Evolutionary conservation across 2,797 vertebrate species (phyloP).

Genomic region (Enteromius mattozi): DNA sequence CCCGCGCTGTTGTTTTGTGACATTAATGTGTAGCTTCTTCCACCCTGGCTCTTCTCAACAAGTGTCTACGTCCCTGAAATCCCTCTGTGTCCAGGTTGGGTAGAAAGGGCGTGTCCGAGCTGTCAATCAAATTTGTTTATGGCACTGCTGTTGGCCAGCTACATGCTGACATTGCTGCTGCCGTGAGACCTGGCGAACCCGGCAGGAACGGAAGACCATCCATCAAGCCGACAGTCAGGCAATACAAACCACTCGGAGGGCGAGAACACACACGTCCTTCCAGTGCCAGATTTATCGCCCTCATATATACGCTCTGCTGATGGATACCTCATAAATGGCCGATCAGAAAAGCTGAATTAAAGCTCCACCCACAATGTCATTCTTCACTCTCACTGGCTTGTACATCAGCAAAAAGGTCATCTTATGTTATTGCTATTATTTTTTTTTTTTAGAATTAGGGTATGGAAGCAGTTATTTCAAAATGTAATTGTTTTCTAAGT

Average conservation of each 20-base stretch:
- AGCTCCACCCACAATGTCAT: constrained; percentile 33
- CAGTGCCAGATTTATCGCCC: constrained; percentile 51
- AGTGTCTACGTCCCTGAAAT: constrained; percentile 21
- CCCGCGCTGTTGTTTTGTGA: constrained; percentile 18
- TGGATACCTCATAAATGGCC: constrained; percentile 44
- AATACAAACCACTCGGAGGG: constrained; percentile 46
- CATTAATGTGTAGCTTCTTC: background rate
- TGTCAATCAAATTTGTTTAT: constrained; percentile 55
- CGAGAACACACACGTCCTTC: constrained; percentile 49
- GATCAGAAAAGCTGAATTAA: constrained; percentile 37
- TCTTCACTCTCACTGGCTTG: constrained; percentile 13
- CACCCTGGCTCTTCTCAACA: constrained; percentile 6
- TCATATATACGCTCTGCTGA: constrained; percentile 39
- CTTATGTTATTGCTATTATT: background rate
- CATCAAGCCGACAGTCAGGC: constrained; percentile 54
- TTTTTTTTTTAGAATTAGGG: background rate
- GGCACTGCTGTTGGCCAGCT: constrained; percentile 45
- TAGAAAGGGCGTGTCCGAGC: constrained; percentile 40
- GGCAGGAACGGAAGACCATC: constrained; percentile 37
- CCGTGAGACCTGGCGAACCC: constrained; percentile 38
- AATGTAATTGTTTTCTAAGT: constrained; percentile 16
- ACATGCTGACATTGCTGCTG: constrained; percentile 51
- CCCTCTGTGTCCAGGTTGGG: constrained; percentile 6
- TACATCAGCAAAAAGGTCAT: constrained; percentile 39
- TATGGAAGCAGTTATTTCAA: constrained; percentile 4